Conservation (phyloP, 2,113 vertebrate genomes). For the Lagopus muta region DNA sequence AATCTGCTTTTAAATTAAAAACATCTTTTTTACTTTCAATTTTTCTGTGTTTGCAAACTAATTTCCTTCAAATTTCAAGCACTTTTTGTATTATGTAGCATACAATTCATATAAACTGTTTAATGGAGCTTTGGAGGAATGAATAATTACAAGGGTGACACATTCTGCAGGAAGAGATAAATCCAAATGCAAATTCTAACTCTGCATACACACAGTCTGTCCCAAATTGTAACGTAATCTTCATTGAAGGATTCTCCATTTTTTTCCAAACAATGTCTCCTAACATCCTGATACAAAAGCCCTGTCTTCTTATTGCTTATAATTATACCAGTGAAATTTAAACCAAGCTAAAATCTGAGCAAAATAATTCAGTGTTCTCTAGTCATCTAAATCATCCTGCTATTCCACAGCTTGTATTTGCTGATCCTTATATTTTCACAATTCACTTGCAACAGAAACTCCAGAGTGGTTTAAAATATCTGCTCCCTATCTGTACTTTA, state of each 20-base stretch:
- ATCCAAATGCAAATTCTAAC: background rate
- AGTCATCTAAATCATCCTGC: background rate
- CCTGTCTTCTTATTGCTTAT: background rate
- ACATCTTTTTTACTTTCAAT: background rate
- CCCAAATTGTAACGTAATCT: background rate
- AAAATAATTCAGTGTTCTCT: background rate
- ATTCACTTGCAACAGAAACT: background rate
- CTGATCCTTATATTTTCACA: background rate
- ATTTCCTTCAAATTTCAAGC: constrained; percentile 19
- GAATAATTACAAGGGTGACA: background rate
- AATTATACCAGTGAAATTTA: background rate
- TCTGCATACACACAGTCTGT: background rate
- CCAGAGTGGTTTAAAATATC: background rate
- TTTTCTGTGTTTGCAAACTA: background rate
- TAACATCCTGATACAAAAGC: background rate
- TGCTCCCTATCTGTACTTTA: background rate
- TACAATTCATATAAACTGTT: background rate
- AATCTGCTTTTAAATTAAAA: constrained; percentile 26
- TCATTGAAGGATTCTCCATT: background rate
- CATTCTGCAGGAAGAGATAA: background rate
- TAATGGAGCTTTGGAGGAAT: background rate
- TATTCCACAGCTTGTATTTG: background rate
- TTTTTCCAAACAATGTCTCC: background rate
- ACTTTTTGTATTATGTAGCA: background rate
- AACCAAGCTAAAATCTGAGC: background rate